Evolutionary conservation across 2,888 invertebrate genomes (phyloP).

Genomic region (Cryptophagus acutangulus): DNA sequence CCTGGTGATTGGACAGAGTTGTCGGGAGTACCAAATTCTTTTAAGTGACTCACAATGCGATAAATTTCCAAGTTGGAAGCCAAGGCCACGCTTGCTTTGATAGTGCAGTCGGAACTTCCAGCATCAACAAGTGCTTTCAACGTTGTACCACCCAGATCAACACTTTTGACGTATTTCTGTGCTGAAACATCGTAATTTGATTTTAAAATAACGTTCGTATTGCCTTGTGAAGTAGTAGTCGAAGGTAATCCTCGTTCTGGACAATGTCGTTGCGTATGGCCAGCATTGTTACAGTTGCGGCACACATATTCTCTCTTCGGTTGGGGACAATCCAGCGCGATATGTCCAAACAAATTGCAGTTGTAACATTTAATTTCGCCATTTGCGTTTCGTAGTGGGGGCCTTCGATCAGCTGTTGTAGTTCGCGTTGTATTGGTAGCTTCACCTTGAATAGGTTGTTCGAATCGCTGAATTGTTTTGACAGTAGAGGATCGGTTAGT

Average conservation of each 20-base stretch:
- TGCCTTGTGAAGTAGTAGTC: not conserved
- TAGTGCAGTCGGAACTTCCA: not conserved
- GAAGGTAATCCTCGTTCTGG: not conserved
- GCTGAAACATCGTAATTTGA: not conserved
- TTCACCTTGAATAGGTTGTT: not conserved
- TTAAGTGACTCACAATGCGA: no score
- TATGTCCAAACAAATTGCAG: constrained; percentile 1
- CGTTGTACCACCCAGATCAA: not conserved
- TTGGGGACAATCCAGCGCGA: not conserved
- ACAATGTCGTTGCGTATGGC: constrained; percentile 1
- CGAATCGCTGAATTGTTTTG: not conserved
- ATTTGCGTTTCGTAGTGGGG: not conserved
- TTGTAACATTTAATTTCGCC: not conserved
- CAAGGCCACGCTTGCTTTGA: no score
- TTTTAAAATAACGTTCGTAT: not conserved
- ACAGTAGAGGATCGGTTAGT: no score
- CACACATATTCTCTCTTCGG: not conserved
- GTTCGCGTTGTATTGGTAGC: no score
- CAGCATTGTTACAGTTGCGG: not conserved
- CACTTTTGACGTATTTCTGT: not conserved
- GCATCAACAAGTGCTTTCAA: not conserved
- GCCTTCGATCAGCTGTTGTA: not conserved
- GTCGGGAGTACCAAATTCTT: no score
- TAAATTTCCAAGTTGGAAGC: no score
- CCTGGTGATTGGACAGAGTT: no score